phyloP scores from a whole-genome alignment of 2,113 vertebrate genomes.

The Chionis minor region DNA sequence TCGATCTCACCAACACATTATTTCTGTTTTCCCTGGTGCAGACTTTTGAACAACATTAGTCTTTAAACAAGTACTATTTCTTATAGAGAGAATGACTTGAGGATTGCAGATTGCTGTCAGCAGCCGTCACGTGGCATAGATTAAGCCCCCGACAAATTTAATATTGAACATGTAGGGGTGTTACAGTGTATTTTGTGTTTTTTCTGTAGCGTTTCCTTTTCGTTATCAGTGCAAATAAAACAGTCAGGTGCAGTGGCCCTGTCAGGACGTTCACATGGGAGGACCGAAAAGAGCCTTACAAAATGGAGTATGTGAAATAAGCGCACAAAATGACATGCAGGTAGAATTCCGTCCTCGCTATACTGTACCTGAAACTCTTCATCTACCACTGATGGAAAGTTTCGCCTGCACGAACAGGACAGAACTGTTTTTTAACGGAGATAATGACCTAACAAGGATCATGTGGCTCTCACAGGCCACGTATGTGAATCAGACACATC shows the following conservation, averaged over 20 bases:
- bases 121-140: background rate
- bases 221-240: background rate
- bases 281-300: background rate
- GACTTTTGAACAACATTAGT: background rate
- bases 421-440: background rate
- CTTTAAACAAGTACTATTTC: slow-evolving; percentile 8
- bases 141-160: background rate
- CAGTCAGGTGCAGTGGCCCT: background rate
- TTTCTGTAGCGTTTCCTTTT: background rate
- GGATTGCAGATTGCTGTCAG: background rate
- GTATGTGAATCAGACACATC: background rate
- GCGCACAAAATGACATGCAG: background rate
- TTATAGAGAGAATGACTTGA: background rate
- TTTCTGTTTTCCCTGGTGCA: slow-evolving; percentile 16
- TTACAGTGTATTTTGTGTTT: background rate
- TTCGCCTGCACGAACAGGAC: background rate
- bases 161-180: background rate
- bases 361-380: background rate
- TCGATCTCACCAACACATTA: background rate
- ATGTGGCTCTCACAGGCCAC: background rate
- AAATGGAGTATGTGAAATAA: background rate
- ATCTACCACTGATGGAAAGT: background rate
- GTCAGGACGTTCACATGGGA: background rate
- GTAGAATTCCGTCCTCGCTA: background rate
- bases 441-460: background rate